Evolutionary conservation across 2,797 vertebrate species (phyloP).

Genomic region (Hemitrygon akajei): DNA sequence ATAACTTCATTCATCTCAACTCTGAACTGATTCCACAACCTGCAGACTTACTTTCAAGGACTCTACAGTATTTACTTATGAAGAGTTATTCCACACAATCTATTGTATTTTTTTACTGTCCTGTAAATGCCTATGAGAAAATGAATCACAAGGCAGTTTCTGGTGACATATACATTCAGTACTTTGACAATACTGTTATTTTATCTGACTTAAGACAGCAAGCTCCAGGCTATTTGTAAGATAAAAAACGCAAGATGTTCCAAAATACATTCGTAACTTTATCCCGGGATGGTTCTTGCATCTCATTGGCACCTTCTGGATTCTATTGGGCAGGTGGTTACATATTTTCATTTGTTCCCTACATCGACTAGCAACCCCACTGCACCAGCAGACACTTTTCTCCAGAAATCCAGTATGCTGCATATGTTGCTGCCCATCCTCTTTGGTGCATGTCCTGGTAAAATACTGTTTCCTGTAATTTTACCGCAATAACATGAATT

Average conservation of each 20-base stretch:
- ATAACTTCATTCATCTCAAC: too few species aligned
- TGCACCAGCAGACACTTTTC: background rate
- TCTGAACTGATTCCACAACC: too few species aligned
- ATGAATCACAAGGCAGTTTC: too few species aligned
- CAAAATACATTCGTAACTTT: background rate
- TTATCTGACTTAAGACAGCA: background rate
- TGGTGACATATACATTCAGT: too few species aligned
- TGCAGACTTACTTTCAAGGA: too few species aligned
- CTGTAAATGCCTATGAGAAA: too few species aligned
- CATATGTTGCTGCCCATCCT: background rate
- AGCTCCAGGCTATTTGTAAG: background rate
- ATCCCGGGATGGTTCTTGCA: background rate
- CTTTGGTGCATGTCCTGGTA: background rate
- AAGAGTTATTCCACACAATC: too few species aligned
- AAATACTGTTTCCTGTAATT: background rate
- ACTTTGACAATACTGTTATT: background rate
- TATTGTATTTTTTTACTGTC: too few species aligned
- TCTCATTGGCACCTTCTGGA: background rate
- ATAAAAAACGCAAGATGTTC: background rate
- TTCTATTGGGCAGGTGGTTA: background rate
- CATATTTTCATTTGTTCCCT: background rate
- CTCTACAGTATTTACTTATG: too few species aligned
- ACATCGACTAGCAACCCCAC: background rate
- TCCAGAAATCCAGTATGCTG: background rate
- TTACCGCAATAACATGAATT: background rate